Evolutionary conservation across 2,113 vertebrate genomes (phyloP), one percentile per base, ranked within the genome.

Genomic region (Orcinus orca): DNA sequence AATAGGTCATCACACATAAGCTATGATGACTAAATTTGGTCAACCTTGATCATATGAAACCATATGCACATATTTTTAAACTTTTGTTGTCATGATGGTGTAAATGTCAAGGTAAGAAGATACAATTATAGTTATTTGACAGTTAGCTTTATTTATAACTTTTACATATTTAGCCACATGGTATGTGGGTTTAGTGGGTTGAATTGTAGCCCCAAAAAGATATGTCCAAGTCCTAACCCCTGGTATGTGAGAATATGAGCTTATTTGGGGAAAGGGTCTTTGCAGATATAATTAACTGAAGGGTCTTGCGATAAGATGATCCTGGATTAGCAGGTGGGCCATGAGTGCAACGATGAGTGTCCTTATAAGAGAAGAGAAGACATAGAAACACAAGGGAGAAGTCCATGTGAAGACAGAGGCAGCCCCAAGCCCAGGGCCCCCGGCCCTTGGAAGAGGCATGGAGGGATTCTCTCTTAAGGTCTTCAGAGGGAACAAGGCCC

Each of bases 91-190:
- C 13, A 14, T 86, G 36, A 58, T 91, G 50, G 12, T 55, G 47
- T 76, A 96, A 95, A 88, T 87, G 53, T 74, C n/a, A 95, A 88
- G 50, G 29, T 82, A 80, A 86, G 88, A 91, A 83, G 44, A 41
- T 17, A n/a, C 15, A 71, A 55, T 0, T 4, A 17, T 53, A 55
- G 29, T 93, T 79, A 53, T 58, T 87, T 74, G 29, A 47, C 41
- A 84, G 10, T 68, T 90, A 87, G 36, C 63, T 83, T 93, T 41
- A 76, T 36, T 82, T 87, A 23, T 68, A 82, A 53, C 17, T 95
- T 87, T 90, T 87, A 94, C 62, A 65, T 76, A 80, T 90, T 83
- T 96, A 90, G 85, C 80, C 31, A 47, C 41, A 60, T 67, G 62
- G 21, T 29, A 74, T 33, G 15, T 92, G 63, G 10, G 31, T 82